Evolutionary conservation across 2,797 vertebrate species (phyloP), one percentile per base, ranked within the genome.

Genomic region (Helostoma temminkii): DNA sequence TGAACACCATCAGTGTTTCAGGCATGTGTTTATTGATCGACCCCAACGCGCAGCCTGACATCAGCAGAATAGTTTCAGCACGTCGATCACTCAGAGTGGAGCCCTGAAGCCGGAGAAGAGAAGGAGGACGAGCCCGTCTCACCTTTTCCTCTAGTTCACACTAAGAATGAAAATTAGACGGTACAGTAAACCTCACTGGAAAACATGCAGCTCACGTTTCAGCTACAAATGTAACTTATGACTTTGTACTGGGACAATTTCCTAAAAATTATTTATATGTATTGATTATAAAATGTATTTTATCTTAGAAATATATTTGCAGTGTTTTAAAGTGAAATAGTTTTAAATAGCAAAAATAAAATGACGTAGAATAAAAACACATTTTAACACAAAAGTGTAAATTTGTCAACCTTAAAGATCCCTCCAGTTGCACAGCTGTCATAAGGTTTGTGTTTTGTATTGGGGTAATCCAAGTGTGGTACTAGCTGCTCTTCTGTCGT

Each of bases 21-120:
- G 66, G 14, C 5, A 21, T 4, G 19, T 22, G 53, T 66, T 56
- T 45, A 80, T 68, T 39, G 36, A 84, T 66, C 16, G 60, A 81
- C 81, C 14, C 7, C 59, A 56, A 39, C 67, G 26, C 5, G 0
- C 9, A 2, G 47, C 25, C 65, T 66, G 58, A 64, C 69, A 64
- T 71, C 65, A 68, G 67, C 50, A 57, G 54, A 77, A 58, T 8
- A 28, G 6, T 32, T 21, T 45, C 19, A 43, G 61, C 28, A 0
- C 0, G 34, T 56, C 25, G 11, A 16, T 58, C 30, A 18, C 18
- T 42, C 36, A 12, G 57, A 4, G 24, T 7, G 18, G 10, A 24
- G 26, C 0, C 26, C 9, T 37, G 34, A 16, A 46, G 53, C 42
- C 19, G 3, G 32, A 50, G 39, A 11, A 8, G 41, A 45, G 45